These are phyloP conservation scores for Phoebastria nigripes DNA, from an alignment of 2,797 vertebrate species.

Conservation along the genomic window DNA sequence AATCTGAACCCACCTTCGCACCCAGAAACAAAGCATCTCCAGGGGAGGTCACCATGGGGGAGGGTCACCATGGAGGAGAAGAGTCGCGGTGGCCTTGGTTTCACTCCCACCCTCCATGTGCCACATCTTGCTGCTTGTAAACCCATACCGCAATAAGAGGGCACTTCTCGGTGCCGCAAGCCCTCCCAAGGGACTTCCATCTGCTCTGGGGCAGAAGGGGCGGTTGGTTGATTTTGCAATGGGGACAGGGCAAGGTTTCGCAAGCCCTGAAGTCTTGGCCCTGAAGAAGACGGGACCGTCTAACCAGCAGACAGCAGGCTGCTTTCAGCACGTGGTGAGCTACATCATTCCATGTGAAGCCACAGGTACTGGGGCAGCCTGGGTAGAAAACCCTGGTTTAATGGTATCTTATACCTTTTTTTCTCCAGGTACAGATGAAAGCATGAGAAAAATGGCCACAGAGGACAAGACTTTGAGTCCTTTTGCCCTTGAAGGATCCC, in stretches of 20 bases:
- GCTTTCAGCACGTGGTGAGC: background rate
- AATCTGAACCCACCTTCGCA: background rate
- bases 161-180: background rate
- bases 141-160: fast-evolving
- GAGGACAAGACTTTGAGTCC: background rate
- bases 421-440: background rate
- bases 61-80: background rate
- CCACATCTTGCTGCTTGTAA: background rate
- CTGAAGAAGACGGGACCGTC: background rate
- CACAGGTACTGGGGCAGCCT: background rate
- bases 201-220: background rate
- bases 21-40: background rate
- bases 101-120: fast-evolving
- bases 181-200: background rate
- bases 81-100: fast-evolving
- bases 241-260: background rate
- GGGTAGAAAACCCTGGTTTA: background rate
- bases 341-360: background rate
- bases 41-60: background rate
- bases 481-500: background rate
- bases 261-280: background rate
- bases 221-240: background rate
- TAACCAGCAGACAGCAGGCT: background rate
- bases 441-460: fast-evolving
- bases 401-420: background rate